A percentile compares a stretch with the other conserved stretches of the same genome.
Conservation (phyloP, 2,888 invertebrate genomes). For the Sesia bembeciformis region DNA sequence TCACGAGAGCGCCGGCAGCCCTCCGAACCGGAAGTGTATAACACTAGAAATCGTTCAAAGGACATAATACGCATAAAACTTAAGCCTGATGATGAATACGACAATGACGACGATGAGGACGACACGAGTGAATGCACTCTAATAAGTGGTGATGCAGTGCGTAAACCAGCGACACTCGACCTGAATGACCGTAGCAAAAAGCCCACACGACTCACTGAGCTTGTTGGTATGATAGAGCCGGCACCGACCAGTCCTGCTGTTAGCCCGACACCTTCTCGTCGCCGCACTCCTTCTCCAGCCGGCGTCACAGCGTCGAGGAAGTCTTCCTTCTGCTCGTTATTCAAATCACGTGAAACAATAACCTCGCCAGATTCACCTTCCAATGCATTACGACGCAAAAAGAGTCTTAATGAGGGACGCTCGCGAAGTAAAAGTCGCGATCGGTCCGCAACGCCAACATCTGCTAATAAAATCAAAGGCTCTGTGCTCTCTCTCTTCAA, state of each 20-base stretch:
- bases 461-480: conserved; percentile 71
- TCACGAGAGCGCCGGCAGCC: conserved; percentile 45
- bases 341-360: conserved; percentile 81
- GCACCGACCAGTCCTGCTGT: conserved; percentile 64
- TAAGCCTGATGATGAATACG: conserved; percentile 84
- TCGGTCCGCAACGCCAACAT: conserved; percentile 73
- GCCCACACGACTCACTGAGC: conserved; percentile 49
- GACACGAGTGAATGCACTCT: conserved; percentile 30
- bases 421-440: conserved; percentile 81
- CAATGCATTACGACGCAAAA: conserved; percentile 50
- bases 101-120: conserved; percentile 54
- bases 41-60: conserved; percentile 40
- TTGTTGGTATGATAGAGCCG: conserved; percentile 24
- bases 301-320: conserved; percentile 80
- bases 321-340: conserved; percentile 87
- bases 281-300: conserved; percentile 79
- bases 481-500: conserved; percentile 81
- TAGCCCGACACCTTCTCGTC: conserved; percentile 16
- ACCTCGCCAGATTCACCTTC: conserved; percentile 78
- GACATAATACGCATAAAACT: conserved; percentile 78
- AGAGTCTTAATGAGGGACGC: conserved; percentile 60
- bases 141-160: conserved; percentile 32
- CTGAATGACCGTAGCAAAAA: conserved; percentile 29
- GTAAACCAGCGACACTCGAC: conserved; percentile 77
- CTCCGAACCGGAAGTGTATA: conserved; percentile 37